These are phyloP conservation scores for Notospermus geniculatus DNA, from an alignment of 1,140 invertebrate species.

Conservation along the genomic window DNA sequence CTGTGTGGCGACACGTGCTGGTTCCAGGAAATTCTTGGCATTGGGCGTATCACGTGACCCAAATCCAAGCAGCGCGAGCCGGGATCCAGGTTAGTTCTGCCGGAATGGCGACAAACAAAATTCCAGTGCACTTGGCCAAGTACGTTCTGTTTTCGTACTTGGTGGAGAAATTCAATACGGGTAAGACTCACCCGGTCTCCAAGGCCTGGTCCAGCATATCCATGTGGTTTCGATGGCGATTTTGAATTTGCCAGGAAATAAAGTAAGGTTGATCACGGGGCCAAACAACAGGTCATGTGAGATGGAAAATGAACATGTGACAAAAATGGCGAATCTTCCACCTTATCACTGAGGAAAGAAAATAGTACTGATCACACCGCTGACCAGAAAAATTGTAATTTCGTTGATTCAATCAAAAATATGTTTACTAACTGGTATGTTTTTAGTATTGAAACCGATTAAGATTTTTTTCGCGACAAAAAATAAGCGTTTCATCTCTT, in stretches of 20 bases:
- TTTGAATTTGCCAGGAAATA: neutral
- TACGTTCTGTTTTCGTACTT: neutral
- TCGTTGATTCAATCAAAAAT: too few species aligned
- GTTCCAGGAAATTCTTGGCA: neutral
- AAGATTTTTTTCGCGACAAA: too few species aligned
- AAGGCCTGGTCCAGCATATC: slow-evolving; percentile 6
- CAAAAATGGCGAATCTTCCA: slow-evolving; percentile 59
- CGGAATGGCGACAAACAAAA: slow-evolving; percentile 1
- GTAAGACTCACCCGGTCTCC: neutral
- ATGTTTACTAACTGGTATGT: too few species aligned
- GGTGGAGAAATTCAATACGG: neutral
- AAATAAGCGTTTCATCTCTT: too few species aligned
- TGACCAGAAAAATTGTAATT: too few species aligned
- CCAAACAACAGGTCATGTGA: slow-evolving; percentile 10
- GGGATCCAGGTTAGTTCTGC: neutral
- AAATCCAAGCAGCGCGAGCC: too few species aligned
- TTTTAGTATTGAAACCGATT: too few species aligned
- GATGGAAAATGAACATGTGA: slow-evolving; percentile 49
- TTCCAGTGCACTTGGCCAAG: neutral
- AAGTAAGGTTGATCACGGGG: slow-evolving; percentile 8
- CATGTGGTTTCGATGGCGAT: slow-evolving; percentile 5
- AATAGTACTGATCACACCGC: too few species aligned
- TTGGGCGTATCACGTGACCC: neutral
- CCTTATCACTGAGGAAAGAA: slow-evolving; percentile 49
- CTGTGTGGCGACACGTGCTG: too few species aligned